These are phyloP conservation scores for Drosophila ironensis DNA, from an alignment of 1,140 invertebrate genomes.

Conservation along the genomic window DNA sequence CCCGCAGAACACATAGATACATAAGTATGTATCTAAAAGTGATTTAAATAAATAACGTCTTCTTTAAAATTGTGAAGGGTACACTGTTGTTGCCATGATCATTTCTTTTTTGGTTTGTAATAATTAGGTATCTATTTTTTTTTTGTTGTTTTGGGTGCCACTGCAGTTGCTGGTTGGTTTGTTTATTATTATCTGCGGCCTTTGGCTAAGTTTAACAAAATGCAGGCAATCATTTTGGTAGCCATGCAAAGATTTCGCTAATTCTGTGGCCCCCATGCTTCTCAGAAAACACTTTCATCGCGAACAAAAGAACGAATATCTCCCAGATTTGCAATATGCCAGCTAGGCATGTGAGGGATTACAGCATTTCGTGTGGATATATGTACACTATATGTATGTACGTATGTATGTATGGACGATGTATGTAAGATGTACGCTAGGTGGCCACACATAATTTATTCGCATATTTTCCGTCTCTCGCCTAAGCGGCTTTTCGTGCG, in stretches of 20 bases:
- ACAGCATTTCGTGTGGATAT: slow-evolving; percentile 9
- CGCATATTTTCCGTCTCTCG: slow-evolving; percentile 43
- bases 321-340: slow-evolving; percentile 16
- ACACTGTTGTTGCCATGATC: no score
- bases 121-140: not conserved
- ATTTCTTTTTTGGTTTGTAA: not conserved
- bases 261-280: slow-evolving; percentile 7
- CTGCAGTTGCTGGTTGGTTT: slow-evolving; percentile 28
- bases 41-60: no score
- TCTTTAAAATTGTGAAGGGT: no score
- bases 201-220: slow-evolving; percentile 34
- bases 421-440: slow-evolving; percentile 12
- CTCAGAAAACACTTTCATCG: slow-evolving; percentile 23
- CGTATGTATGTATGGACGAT: not conserved
- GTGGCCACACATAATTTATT: slow-evolving; percentile 43
- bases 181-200: slow-evolving; percentile 39
- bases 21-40: no score
- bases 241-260: slow-evolving; percentile 26
- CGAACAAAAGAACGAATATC: slow-evolving; percentile 16
- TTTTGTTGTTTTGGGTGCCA: not conserved
- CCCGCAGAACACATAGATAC: no score
- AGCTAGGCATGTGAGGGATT: slow-evolving; percentile 29
- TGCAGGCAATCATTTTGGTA: slow-evolving; percentile 27
- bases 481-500: slow-evolving; percentile 36
- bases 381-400: not conserved